Conservation (phyloP, 2,888 invertebrate genomes). For the Ophonus ardosiacus region DNA sequence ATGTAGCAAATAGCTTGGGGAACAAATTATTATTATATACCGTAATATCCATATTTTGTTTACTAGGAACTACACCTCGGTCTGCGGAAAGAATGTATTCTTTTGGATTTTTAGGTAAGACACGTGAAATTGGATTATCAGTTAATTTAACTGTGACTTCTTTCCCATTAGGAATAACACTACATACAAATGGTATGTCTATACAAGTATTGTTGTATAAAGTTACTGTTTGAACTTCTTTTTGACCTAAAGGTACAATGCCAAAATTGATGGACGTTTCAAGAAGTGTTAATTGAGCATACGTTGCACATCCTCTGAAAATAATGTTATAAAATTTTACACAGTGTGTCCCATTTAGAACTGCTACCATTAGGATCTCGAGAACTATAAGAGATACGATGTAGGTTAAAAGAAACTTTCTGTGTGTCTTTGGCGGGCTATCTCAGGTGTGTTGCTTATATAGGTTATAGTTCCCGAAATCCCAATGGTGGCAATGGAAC, state of each 20-base stretch:
- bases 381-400: background rate
- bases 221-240: background rate
- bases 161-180: constrained; percentile 78
- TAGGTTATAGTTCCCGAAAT: too few relatives aligned
- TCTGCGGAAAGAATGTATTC: constrained; percentile 78
- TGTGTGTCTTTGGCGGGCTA: too few relatives aligned
- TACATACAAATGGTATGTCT: constrained; percentile 75
- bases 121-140: constrained; percentile 70
- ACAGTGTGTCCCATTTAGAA: too few relatives aligned
- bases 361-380: background rate
- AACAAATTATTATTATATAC: constrained; percentile 70
- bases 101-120: constrained; percentile 76
- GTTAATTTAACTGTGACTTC: constrained; percentile 76
- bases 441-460: too few relatives aligned
- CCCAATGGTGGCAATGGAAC: too few relatives aligned
- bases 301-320: constrained; percentile 81
- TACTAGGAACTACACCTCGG: constrained; percentile 74
- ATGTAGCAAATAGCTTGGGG: too few relatives aligned
- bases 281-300: constrained; percentile 79
- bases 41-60: constrained; percentile 72
- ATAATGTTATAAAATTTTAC: constrained; percentile 10
- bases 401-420: too few relatives aligned
- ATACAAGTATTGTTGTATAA: constrained; percentile 77
- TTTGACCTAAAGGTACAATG: constrained; percentile 77
- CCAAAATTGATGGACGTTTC: constrained; percentile 79